Conservation (phyloP, 1,140 invertebrate species). For the Pogonomyrmex barbatus region DNA sequence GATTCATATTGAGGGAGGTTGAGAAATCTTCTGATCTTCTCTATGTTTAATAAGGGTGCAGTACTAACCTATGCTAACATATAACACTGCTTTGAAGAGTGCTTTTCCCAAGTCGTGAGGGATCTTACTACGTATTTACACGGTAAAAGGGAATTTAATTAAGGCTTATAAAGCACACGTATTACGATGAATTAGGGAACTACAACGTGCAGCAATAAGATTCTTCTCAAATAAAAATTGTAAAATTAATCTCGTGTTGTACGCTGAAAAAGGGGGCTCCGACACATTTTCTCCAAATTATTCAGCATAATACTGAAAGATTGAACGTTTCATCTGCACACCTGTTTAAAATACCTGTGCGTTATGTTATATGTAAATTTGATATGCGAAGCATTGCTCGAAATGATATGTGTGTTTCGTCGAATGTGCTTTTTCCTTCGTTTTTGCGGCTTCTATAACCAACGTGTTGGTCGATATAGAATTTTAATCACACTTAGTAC, state of each 20-base stretch:
- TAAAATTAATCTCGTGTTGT: neutral
- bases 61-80: neutral
- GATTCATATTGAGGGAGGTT: neutral
- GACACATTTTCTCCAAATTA: conserved; percentile 7
- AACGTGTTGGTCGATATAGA: neutral
- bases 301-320: conserved; percentile 3
- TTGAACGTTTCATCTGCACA: neutral
- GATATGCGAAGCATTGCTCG: neutral
- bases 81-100: conserved; percentile 20
- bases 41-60: conserved; percentile 44
- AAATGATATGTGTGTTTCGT: conserved; percentile 15
- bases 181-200: neutral
- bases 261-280: neutral
- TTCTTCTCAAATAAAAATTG: neutral
- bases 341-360: neutral
- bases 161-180: conserved; percentile 11
- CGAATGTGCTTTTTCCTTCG: neutral
- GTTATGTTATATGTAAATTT: conserved; percentile 20
- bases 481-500: conserved; percentile 34
- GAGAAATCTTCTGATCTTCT: conserved; percentile 1
- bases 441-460: conserved; percentile 1
- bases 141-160: conserved; percentile 25
- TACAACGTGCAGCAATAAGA: neutral
- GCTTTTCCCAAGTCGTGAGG: conserved; percentile 22
- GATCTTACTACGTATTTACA: conserved; percentile 22